A percentile compares a stretch with the other conserved stretches of the same genome.
phyloP scores from a whole-genome alignment of 2,113 vertebrate species.

The Cacatua alba region DNA sequence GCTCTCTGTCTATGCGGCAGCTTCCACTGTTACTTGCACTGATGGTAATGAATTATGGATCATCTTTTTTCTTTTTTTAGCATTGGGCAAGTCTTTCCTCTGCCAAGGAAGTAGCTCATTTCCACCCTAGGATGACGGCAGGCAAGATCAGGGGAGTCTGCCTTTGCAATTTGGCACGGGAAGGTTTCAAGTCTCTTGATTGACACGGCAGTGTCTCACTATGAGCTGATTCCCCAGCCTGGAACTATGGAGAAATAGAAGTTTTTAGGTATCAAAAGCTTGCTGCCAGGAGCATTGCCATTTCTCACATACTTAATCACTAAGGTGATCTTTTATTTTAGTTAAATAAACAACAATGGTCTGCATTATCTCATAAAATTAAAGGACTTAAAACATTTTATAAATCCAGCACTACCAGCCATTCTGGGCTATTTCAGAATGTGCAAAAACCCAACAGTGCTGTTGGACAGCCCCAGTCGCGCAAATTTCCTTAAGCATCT shows the following conservation, averaged over 20 bases:
- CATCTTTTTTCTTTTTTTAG: not conserved
- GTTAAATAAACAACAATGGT: slow-evolving; percentile 6
- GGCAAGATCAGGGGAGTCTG: not conserved
- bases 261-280: not conserved
- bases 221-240: not conserved
- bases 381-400: not conserved
- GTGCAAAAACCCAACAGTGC: not conserved
- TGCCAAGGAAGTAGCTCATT: slow-evolving; percentile 19
- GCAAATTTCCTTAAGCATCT: not conserved
- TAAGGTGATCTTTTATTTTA: slow-evolving; percentile 18
- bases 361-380: not conserved
- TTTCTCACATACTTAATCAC: not conserved
- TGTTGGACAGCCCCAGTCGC: not conserved
- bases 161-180: not conserved
- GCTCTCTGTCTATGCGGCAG: not conserved
- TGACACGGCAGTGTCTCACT: not conserved
- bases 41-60: not conserved
- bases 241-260: not conserved
- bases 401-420: not conserved
- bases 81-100: not conserved
- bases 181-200: not conserved
- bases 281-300: not conserved
- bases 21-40: not conserved
- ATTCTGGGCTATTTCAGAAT: not conserved
- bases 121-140: not conserved